Evolutionary conservation across 2,113 vertebrate genomes (phyloP).

Genomic region (Trogon surrucura): DNA sequence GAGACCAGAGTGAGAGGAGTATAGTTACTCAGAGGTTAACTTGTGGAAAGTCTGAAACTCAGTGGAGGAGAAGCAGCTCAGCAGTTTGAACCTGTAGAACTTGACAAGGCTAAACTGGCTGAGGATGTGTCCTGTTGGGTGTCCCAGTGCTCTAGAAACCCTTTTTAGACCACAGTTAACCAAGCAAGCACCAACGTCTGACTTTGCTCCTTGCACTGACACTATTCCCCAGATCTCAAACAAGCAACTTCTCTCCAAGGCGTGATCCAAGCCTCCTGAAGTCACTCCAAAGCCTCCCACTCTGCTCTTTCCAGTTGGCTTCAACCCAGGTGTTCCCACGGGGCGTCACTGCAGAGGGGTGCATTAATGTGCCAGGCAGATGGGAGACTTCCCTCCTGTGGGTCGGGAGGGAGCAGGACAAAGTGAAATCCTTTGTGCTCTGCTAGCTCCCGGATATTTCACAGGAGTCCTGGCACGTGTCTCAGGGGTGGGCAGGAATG

Average conservation of each 20-base stretch:
- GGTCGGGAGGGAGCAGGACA: not conserved
- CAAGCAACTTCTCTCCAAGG: not conserved
- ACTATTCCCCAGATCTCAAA: not conserved
- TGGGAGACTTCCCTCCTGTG: not conserved
- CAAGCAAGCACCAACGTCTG: not conserved
- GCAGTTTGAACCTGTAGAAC: not conserved
- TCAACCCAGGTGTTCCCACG: not conserved
- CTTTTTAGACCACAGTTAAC: not conserved
- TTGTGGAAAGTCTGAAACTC: not conserved
- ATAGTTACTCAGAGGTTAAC: not conserved
- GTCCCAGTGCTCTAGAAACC: not conserved
- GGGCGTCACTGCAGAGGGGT: not conserved
- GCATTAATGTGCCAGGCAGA: too few relatives aligned
- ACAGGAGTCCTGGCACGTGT: not conserved
- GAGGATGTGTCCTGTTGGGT: not conserved
- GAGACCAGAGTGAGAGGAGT: not conserved
- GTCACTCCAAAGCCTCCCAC: not conserved
- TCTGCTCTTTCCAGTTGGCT: not conserved
- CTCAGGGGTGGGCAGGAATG: rapidly evolving
- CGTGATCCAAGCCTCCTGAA: not conserved
- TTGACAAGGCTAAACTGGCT: not conserved
- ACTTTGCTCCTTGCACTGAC: not conserved
- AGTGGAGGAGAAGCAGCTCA: not conserved
- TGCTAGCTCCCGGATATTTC: not conserved
- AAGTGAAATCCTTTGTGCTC: not conserved